Conservation (phyloP, 2,888 invertebrate genomes). For the Limenitis camilla region DNA sequence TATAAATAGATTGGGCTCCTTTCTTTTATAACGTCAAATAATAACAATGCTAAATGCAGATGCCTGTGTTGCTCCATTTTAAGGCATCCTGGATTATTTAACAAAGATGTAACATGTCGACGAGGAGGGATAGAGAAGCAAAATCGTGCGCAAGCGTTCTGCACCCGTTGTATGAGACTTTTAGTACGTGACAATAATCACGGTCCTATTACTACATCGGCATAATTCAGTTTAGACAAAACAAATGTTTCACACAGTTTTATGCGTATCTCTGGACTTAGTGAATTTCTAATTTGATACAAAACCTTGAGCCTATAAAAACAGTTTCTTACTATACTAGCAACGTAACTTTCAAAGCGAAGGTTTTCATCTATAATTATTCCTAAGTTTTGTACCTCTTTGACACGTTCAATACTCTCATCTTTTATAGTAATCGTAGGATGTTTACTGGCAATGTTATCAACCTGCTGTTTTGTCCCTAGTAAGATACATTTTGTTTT, state of each 20-base stretch:
- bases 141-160: too few species aligned
- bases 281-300: background rate
- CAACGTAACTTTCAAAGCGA: constrained; percentile 1
- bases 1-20: too few species aligned
- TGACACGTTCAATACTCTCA: background rate
- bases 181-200: too few species aligned
- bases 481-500: background rate
- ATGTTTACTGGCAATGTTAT: background rate
- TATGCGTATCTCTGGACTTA: too few species aligned
- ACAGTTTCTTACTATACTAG: background rate
- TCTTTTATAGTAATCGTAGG: background rate
- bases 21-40: background rate
- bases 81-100: background rate
- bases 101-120: background rate
- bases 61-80: background rate
- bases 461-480: background rate
- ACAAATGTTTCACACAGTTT: too few species aligned
- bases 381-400: background rate
- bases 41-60: background rate
- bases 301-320: constrained; percentile 2
- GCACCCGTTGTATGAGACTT: too few species aligned
- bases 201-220: too few species aligned
- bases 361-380: background rate
- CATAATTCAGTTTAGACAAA: too few species aligned
- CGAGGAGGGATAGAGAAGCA: background rate